Conservation (phyloP, 2,797 vertebrate species). For the Enteromius thamalakanensis region DNA sequence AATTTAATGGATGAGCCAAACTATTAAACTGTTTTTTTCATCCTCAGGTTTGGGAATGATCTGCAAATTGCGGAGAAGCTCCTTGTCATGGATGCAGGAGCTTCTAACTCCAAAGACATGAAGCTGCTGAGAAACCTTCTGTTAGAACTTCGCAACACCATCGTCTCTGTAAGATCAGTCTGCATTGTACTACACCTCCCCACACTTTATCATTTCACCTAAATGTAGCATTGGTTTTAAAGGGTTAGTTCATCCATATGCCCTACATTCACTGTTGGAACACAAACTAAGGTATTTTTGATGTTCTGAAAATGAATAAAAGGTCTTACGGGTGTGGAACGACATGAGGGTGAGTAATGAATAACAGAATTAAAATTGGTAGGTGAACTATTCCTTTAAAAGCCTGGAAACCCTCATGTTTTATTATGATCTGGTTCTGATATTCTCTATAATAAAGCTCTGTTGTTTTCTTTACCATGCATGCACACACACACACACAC, state of each 20-base stretch:
- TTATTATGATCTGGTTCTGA: not conserved
- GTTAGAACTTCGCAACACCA: conserved; percentile 87
- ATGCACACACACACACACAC: not conserved
- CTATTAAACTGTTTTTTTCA: not conserved
- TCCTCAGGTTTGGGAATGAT: conserved; percentile 91
- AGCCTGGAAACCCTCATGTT: not conserved
- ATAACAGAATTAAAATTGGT: not conserved
- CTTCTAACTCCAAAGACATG: conserved; percentile 93
- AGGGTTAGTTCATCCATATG: not conserved
- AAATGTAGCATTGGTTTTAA: not conserved
- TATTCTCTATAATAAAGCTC: not conserved
- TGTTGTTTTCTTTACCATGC: not conserved
- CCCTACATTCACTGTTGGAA: not conserved
- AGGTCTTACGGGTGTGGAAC: not conserved
- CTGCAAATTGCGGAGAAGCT: conserved; percentile 90
- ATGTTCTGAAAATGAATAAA: not conserved
- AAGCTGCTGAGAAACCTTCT: conserved; percentile 92
- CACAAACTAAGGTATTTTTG: not conserved
- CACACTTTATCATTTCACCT: not conserved
- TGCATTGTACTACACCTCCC: not conserved
- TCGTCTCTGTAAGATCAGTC: conserved; percentile 84
- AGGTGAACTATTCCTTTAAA: not conserved
- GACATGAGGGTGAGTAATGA: not conserved
- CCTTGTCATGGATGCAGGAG: conserved; percentile 92
- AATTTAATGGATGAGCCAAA: not conserved